Evolutionary conservation across 2,888 invertebrate genomes (phyloP), one percentile per base, ranked within the genome.

Genomic region (Volucella inanis): DNA sequence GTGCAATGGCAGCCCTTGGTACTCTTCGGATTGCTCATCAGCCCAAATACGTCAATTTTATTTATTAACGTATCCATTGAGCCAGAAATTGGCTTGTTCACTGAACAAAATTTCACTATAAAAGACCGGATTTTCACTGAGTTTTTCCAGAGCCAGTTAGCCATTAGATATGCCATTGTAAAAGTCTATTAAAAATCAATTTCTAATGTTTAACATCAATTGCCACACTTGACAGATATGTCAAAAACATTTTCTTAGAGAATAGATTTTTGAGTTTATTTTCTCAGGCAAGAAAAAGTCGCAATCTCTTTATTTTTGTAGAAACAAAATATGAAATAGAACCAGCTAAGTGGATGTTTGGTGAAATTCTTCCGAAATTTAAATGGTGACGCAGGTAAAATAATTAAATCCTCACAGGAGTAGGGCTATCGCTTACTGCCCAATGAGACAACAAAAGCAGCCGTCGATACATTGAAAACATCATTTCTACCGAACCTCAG

Each of bases 381-480:
- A 61, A 65, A 62, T 86, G 80, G 82, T 86, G 86, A 82, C 86
- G 82, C 72, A 81, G 82, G 67, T 83, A 79, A 88, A 88, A 91
- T 91, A 91, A 88, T 91, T 88, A 91, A 91, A 89, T 91, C 91
- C 88, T 90, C 90, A 88, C 91, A 91, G 90, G 91, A 91, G 90
- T 88, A 90, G 89, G 91, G 91, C 87, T 90, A 91, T 89, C 89
- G 77, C 55, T 77, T 76, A 68, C 87, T 74, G 22, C 85, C 87
- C 77, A 80, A 81, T 61, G 81, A 81, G 64, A 84, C 77, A n/a
- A 87, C 87, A 43, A 83, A 81, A 45, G 50, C 87, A 22, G 78
- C 87, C 10, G 91, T 91, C 89, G 91, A 91, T 77, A 89, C 91
- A 76, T 87, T 91, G 18, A 91, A 91, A 87, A 90, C 91, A 87